Evolutionary conservation across 1,140 invertebrate species (phyloP).

Genomic region (Glossosoma conforme): DNA sequence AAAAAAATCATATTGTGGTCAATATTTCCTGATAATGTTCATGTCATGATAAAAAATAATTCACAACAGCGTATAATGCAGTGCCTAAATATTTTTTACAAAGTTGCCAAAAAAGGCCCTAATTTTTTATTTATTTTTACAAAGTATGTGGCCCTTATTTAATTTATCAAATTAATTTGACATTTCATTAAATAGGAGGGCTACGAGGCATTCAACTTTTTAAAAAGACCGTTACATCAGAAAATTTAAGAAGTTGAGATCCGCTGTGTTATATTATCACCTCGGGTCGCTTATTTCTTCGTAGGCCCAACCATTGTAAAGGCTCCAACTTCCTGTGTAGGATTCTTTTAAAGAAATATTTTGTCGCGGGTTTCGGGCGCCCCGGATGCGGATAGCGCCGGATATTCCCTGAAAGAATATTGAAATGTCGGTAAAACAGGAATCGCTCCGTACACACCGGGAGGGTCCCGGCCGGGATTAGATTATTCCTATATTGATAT

Average conservation of each 20-base stretch:
- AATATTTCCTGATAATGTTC: too few species aligned
- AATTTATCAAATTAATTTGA: neutral
- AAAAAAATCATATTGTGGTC: too few species aligned
- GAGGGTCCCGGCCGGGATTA: constrained; percentile 13
- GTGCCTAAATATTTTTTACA: too few species aligned
- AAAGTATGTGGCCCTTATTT: neutral
- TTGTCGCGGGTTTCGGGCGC: constrained; percentile 10
- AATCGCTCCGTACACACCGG: constrained; percentile 8
- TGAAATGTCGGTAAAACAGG: constrained; percentile 23
- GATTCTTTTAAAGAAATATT: constrained; percentile 15
- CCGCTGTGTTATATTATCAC: constrained; percentile 5
- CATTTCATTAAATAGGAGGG: neutral
- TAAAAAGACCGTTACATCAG: neutral
- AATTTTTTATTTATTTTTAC: too few species aligned
- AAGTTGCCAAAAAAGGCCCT: too few species aligned
- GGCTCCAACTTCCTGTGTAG: constrained; percentile 17
- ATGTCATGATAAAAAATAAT: too few species aligned
- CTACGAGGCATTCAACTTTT: neutral
- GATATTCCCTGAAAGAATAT: constrained; percentile 19
- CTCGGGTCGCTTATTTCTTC: constrained; percentile 5
- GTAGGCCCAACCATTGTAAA: constrained; percentile 4
- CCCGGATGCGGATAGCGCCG: constrained; percentile 14
- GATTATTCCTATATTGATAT: constrained; percentile 21
- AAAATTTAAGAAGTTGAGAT: constrained; percentile 1
- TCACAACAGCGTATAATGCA: too few species aligned